phyloP scores from a whole-genome alignment of 37 sponge, comb jelly and placozoan species.

The Eunapius fragilis region DNA sequence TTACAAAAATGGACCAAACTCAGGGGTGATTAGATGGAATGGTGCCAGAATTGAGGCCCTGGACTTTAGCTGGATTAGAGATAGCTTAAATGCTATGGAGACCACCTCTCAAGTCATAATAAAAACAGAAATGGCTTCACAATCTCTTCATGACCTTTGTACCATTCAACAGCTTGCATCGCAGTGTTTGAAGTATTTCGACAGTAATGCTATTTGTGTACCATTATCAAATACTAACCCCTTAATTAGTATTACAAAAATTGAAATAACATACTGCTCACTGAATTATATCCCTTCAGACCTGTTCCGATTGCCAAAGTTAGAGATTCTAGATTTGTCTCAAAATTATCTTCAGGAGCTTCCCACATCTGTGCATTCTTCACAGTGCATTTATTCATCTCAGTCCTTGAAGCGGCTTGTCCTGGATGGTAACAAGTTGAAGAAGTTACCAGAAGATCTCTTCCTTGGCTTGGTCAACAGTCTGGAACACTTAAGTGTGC shows the following conservation, averaged over 20 bases:
- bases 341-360: constrained; percentile 42
- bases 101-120: constrained; percentile 5
- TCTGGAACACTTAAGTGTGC: constrained; percentile 51
- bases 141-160: not conserved
- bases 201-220: not conserved
- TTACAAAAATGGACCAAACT: not conserved
- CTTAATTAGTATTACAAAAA: not conserved
- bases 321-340: constrained; percentile 38
- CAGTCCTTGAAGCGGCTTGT: constrained; percentile 13
- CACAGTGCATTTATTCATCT: constrained; percentile 33
- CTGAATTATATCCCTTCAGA: constrained; percentile 42
- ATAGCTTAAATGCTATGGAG: constrained; percentile 27
- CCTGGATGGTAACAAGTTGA: constrained; percentile 52
- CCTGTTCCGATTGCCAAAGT: constrained; percentile 53
- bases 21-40: constrained; percentile 22
- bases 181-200: not conserved
- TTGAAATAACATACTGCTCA: not conserved
- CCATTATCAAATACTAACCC: not conserved
- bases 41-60: constrained; percentile 22
- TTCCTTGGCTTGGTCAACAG: constrained; percentile 26
- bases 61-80: constrained; percentile 28
- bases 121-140: not conserved
- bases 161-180: not conserved
- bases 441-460: constrained; percentile 53
- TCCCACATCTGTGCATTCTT: constrained; percentile 19